Evolutionary conservation across 1,140 invertebrate genomes (phyloP), one percentile per base, ranked within the genome.

Genomic region (Neuroterus valhalla): DNA sequence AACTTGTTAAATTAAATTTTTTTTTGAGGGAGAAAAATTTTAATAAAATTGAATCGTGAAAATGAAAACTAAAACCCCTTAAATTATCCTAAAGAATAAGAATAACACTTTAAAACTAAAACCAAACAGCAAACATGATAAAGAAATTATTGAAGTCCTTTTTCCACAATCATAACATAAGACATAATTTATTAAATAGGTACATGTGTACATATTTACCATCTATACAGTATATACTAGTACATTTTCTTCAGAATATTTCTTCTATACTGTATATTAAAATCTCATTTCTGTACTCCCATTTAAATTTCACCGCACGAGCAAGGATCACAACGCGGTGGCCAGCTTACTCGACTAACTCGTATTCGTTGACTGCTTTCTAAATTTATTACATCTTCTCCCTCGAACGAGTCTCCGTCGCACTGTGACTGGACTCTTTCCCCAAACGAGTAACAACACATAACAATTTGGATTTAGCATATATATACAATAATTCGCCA

Each of bases 111-210:
- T 38, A 38, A 38, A 38, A 38, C 31, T 38, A 8, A 38, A 38
- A 38, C 31, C 0, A 8, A 38, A 38, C 6, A 8, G 31, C 31
- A 8, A 38, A 38, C 3, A 38, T 38, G 0, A 38, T 8, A 8
- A 38, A 38, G 5, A 38, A 38, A 38, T 38, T 38, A 5, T 8
- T 8, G 6, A 38, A 38, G 31, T 38, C 10, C 4, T 8, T 62
- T 31, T 62, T 62, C 55, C 31, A 62, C 31, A 62, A 62, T 62
- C 31, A 62, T 62, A n/a, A n/a, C n/a, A 62, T 62, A 62, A 62
- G 23, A 84, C 77, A 81, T 84, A 82, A 83, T 85, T 85, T 85
- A 85, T 85, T 85, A 83, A 84, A 85, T 84, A 82, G 70, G 72
- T 82, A 78, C 74, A 83, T 78, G 77, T 82, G 77, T 77, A 80